phyloP scores from a whole-genome alignment of 1,140 invertebrate genomes.

The Aphaenogaster rudis region DNA sequence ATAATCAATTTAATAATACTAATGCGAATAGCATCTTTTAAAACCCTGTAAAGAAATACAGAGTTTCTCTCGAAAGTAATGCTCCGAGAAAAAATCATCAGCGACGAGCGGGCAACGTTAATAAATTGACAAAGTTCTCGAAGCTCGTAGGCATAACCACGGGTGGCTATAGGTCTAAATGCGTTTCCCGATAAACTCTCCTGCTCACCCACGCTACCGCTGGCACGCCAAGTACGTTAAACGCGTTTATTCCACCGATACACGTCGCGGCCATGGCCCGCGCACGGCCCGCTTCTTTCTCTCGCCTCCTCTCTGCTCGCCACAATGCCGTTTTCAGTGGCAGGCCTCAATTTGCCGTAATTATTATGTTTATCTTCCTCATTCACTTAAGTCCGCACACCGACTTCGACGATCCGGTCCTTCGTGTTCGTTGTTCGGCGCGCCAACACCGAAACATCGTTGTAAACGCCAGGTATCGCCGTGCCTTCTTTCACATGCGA shows the following conservation, averaged over 20 bases:
- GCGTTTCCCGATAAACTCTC: conserved; percentile 5
- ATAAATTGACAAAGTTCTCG: neutral
- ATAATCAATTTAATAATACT: too few relatives aligned
- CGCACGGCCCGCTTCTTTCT: conserved; percentile 36
- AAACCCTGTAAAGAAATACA: neutral
- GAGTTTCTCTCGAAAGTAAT: neutral
- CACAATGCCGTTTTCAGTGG: conserved; percentile 74
- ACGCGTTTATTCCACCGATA: conserved; percentile 50
- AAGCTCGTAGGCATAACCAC: neutral
- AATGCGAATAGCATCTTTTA: too few relatives aligned
- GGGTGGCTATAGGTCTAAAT: conserved; percentile 5
- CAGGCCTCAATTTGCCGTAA: conserved; percentile 83
- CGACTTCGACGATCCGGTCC: conserved; percentile 50
- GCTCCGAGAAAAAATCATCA: neutral
- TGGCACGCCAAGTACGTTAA: conserved; percentile 34
- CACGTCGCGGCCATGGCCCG: conserved; percentile 17
- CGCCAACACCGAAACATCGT: conserved; percentile 54
- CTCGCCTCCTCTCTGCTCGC: conserved; percentile 48
- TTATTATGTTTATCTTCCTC: conserved; percentile 86
- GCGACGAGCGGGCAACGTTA: neutral
- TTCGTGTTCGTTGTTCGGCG: conserved; percentile 30
- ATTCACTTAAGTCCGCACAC: conserved; percentile 82
- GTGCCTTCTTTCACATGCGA: neutral
- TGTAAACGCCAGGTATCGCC: conserved; percentile 17
- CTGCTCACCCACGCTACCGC: conserved; percentile 40